phyloP scores from a whole-genome alignment of 64 coral and sea anemone species.

The Hydrozoanthus tunicans region DNA sequence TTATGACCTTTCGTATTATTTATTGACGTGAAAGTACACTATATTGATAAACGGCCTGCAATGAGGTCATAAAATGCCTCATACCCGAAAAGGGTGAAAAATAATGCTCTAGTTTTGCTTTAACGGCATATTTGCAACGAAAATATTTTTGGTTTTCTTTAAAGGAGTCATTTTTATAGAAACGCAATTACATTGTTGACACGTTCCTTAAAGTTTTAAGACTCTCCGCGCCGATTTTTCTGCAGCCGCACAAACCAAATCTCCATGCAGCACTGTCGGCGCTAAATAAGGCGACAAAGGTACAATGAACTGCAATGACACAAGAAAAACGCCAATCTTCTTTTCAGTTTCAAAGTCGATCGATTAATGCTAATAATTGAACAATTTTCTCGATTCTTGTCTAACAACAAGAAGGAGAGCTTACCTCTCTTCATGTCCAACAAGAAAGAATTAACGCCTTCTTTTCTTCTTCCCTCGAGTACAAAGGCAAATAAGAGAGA shows the following conservation, averaged over 20 bases:
- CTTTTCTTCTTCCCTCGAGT: background rate
- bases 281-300: background rate
- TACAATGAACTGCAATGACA: background rate
- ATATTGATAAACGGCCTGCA: background rate
- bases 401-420: background rate
- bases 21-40: conserved; percentile 7
- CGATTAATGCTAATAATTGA: conserved; percentile 6
- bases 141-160: no score
- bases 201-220: background rate
- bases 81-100: background rate
- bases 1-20: background rate
- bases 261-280: background rate
- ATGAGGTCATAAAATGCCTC: background rate
- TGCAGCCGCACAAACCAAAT: background rate
- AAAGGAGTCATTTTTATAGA: no score
- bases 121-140: background rate
- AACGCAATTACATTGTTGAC: no score
- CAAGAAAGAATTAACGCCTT: conserved; percentile 3
- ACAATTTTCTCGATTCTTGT: no score
- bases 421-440: conserved; percentile 24
- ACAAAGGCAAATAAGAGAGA: background rate
- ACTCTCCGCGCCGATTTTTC: background rate
- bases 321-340: background rate
- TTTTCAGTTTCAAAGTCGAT: background rate
- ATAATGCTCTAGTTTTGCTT: no score